These are phyloP conservation scores for Lepidurus couesii DNA, from an alignment of 1,140 invertebrate genomes.

Conservation along the genomic window DNA sequence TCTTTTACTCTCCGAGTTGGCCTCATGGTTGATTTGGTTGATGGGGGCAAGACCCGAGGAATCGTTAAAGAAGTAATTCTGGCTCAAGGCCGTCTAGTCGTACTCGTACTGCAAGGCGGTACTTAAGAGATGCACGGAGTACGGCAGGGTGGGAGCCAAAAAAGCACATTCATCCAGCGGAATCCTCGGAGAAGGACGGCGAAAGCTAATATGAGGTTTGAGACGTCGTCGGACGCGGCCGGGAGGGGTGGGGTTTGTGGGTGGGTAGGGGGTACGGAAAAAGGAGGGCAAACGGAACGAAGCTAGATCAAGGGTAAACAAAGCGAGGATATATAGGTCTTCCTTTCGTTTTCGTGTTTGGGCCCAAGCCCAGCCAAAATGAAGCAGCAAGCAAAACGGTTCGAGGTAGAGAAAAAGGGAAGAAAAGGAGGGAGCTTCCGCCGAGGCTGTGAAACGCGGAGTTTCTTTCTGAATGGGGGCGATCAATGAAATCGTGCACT, in stretches of 20 bases:
- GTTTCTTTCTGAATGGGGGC: slow-evolving; percentile 13
- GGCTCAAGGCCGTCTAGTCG: not conserved
- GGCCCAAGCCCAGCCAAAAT: not conserved
- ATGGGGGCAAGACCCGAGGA: not conserved
- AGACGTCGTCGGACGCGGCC: not conserved
- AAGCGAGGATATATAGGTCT: not conserved
- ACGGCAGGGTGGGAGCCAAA: not conserved
- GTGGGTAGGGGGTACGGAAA: not conserved
- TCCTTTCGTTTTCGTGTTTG: not conserved
- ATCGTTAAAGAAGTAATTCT: not conserved
- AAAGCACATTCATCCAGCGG: not conserved
- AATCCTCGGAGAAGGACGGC: not conserved
- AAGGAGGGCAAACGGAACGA: not conserved
- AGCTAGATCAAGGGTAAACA: slow-evolving; percentile 18
- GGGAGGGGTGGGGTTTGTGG: not conserved
- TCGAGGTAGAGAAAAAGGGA: not conserved
- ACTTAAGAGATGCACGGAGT: not conserved
- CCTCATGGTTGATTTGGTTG: not conserved
- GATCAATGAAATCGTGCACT: slow-evolving; percentile 10
- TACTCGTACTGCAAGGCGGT: not conserved
- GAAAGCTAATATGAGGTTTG: not conserved
- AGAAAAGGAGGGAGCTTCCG: not conserved
- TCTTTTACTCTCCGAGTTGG: not conserved
- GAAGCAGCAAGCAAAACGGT: not conserved
- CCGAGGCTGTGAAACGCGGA: not conserved